These are phyloP conservation scores for Uloborus plumipes DNA, from an alignment of 2,888 invertebrate species.

Conservation along the genomic window DNA sequence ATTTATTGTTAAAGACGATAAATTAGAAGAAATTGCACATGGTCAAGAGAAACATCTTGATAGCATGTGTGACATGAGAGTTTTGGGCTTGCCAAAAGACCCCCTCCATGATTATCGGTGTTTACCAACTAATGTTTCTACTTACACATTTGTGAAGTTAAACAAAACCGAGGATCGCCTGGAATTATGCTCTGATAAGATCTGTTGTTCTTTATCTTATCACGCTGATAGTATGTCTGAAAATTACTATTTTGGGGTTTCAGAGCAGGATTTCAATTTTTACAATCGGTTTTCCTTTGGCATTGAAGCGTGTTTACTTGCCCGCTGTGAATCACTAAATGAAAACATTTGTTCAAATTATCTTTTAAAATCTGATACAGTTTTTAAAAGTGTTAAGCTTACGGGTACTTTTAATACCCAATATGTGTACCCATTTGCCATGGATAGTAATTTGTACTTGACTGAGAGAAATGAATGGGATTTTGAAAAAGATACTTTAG, in stretches of 20 bases:
- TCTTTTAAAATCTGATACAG: conserved; percentile 14
- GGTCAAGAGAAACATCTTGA: neutral
- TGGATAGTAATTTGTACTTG: conserved; percentile 33
- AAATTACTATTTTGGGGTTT: conserved; percentile 29
- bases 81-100: conserved; percentile 10
- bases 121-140: conserved; percentile 1
- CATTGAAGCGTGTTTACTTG: conserved; percentile 25
- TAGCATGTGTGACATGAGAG: conserved; percentile 1
- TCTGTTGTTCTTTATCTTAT: conserved; percentile 64
- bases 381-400: conserved; percentile 22
- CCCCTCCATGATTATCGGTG: conserved; percentile 21
- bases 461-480: conserved; percentile 17
- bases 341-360: conserved; percentile 6
- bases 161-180: conserved; percentile 10
- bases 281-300: neutral
- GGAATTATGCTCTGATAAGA: conserved; percentile 32
- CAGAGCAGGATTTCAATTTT: conserved; percentile 1
- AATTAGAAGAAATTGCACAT: too few relatives aligned
- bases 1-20: conserved; percentile 15
- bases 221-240: conserved; percentile 34
- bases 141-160: conserved; percentile 26
- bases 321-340: conserved; percentile 14
- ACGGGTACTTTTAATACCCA: conserved; percentile 26
- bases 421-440: conserved; percentile 33
- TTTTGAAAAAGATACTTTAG: conserved; percentile 25